These are phyloP conservation scores for Conomelus anceps DNA, from an alignment of 2,888 invertebrate genomes.

Conservation along the genomic window DNA sequence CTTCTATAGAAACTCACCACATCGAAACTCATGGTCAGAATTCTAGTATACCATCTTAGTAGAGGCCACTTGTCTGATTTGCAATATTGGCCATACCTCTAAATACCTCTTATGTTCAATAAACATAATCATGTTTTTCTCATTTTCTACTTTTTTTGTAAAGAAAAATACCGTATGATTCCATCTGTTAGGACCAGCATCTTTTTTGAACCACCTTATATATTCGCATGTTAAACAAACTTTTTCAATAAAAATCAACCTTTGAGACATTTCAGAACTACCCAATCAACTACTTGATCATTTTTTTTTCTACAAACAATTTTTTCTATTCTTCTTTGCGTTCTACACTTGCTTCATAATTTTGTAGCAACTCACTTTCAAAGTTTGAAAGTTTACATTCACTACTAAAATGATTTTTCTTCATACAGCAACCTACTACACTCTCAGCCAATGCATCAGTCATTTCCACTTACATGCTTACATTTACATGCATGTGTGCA, in stretches of 20 bases:
- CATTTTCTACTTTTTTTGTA: no score
- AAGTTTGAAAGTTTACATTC: background rate
- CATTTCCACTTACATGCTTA: background rate
- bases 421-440: background rate
- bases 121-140: no score
- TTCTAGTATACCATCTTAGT: no score
- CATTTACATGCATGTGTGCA: background rate
- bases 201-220: background rate
- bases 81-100: background rate
- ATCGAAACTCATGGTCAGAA: background rate
- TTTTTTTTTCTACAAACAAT: no score
- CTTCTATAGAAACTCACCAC: background rate
- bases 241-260: background rate
- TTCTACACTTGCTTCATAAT: background rate
- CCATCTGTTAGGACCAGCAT: background rate
- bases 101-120: background rate
- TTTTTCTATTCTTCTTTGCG: background rate
- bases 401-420: background rate
- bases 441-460: background rate
- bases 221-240: background rate
- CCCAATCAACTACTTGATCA: background rate
- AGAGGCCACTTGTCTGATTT: no score
- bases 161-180: background rate
- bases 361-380: background rate
- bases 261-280: background rate